These are phyloP conservation scores for Cremastobaeus sp. DNA, from an alignment of 2,888 invertebrate genomes.

Conservation along the genomic window DNA sequence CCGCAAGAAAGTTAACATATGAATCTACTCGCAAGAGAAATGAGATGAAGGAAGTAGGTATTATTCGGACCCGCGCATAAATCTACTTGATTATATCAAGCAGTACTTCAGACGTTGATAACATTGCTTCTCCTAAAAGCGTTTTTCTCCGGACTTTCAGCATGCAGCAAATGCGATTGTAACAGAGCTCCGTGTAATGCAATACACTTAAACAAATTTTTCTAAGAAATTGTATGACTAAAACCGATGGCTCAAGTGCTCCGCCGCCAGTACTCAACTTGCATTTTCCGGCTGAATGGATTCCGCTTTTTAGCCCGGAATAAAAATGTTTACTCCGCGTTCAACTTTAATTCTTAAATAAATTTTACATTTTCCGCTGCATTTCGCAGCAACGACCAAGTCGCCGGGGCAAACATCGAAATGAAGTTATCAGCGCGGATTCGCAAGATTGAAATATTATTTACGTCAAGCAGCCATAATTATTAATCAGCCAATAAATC, in stretches of 20 bases:
- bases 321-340: too few species aligned
- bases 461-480: too few species aligned
- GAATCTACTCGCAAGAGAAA: slow-evolving; percentile 36
- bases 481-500: slow-evolving; percentile 3
- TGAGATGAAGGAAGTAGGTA: slow-evolving; percentile 37
- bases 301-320: too few species aligned
- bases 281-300: too few species aligned
- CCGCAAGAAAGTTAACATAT: slow-evolving; percentile 23
- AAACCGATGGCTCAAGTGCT: too few species aligned
- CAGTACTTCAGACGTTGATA: slow-evolving; percentile 47
- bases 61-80: slow-evolving; percentile 41
- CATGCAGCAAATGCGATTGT: slow-evolving; percentile 35
- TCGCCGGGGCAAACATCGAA: too few species aligned
- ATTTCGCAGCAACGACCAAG: too few species aligned
- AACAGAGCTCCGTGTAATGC: slow-evolving; percentile 31
- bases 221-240: slow-evolving; percentile 9
- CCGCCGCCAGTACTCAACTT: too few species aligned
- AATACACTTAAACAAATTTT: slow-evolving; percentile 40
- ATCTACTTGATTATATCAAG: slow-evolving; percentile 52
- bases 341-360: too few species aligned
- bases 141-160: slow-evolving; percentile 40
- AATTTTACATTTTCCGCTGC: too few species aligned
- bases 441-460: too few species aligned
- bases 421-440: slow-evolving; percentile 4
- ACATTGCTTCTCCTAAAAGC: slow-evolving; percentile 31